Conservation (phyloP, 2,888 invertebrate species). For the Nymphalis urticae region DNA sequence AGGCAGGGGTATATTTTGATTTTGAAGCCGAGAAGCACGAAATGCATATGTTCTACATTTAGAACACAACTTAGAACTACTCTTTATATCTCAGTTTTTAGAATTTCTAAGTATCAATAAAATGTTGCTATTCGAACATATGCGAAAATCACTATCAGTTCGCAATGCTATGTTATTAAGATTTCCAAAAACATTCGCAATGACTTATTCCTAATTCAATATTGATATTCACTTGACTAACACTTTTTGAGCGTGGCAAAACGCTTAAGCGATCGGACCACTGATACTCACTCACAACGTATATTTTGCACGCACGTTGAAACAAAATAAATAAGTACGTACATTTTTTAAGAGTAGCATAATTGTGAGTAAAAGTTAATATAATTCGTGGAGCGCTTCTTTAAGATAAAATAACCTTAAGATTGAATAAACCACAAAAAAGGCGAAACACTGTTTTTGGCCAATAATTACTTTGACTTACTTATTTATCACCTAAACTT, state of each 20-base stretch:
- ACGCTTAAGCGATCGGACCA: background rate
- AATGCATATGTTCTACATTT: background rate
- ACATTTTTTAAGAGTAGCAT: background rate
- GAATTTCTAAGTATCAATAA: background rate
- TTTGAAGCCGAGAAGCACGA: background rate
- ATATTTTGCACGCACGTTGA: background rate
- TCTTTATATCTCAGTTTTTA: background rate
- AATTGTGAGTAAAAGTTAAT: background rate
- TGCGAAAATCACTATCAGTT: background rate
- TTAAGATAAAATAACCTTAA: background rate
- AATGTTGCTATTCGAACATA: background rate
- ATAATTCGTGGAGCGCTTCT: background rate
- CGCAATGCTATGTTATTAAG: background rate
- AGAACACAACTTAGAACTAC: background rate
- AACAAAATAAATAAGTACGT: background rate
- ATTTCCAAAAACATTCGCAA: background rate
- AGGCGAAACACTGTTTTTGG: background rate
- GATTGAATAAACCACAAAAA: background rate
- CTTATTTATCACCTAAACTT: too few relatives aligned
- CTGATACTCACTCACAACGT: background rate
- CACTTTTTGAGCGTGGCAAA: background rate
- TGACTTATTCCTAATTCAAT: background rate
- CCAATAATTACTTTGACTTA: too few relatives aligned
- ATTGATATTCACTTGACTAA: background rate
- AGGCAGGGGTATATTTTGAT: background rate